Evolutionary conservation across 2,797 vertebrate genomes (phyloP).

Genomic region (Euphonia xanthogaster): DNA sequence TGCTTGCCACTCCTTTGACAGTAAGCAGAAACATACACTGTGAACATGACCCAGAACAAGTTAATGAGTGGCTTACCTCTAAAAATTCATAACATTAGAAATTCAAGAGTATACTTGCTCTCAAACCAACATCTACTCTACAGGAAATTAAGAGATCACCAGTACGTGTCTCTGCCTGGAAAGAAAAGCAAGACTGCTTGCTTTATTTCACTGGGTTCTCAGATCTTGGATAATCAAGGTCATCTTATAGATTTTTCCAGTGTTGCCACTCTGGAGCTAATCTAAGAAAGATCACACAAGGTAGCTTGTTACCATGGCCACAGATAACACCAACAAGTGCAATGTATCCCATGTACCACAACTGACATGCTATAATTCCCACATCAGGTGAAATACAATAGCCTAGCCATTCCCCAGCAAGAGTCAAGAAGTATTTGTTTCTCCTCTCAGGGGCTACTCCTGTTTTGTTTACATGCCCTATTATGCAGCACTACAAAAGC

Average conservation of each 20-base stretch:
- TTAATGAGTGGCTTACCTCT: not conserved
- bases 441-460: not conserved
- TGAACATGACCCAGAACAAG: constrained; percentile 1
- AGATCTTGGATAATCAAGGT: not conserved
- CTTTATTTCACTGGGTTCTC: not conserved
- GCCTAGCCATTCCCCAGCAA: not conserved
- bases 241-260: not conserved
- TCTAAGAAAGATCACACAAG: not conserved
- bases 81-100: not conserved
- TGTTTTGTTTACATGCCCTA: not conserved
- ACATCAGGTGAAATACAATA: not conserved
- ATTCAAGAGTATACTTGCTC: not conserved
- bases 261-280: not conserved
- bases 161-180: not conserved
- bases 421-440: not conserved
- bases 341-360: not conserved
- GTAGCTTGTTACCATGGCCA: not conserved
- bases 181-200: not conserved
- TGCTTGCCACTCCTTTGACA: constrained; percentile 33
- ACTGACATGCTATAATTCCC: not conserved
- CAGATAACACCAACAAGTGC: not conserved
- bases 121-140: not conserved
- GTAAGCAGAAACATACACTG: not conserved
- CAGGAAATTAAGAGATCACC: not conserved
- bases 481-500: not conserved